Conservation (phyloP, 2,888 invertebrate species). For the Rugalucina vietnamica region DNA sequence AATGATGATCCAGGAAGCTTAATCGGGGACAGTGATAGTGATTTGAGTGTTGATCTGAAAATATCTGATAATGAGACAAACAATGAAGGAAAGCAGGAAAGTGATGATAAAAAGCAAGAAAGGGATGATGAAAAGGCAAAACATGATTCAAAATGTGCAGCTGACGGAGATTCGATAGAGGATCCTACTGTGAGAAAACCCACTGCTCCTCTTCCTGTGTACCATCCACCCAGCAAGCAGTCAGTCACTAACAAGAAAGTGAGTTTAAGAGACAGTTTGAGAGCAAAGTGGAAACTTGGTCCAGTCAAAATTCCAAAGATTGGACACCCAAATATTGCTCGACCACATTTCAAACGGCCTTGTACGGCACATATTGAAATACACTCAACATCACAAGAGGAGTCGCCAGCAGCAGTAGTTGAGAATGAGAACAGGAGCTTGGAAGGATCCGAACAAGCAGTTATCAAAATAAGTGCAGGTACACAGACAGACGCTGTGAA, state of each 20-base stretch:
- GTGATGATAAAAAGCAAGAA: neutral
- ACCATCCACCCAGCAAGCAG: neutral
- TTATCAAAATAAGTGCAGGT: neutral
- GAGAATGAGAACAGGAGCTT: neutral
- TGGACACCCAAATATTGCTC: neutral
- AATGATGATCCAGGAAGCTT: neutral
- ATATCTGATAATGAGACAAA: neutral
- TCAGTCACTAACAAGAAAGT: neutral
- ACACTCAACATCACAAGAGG: neutral
- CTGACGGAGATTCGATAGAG: neutral
- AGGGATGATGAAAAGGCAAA: neutral
- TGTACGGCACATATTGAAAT: neutral
- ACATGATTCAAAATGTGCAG: too few species aligned
- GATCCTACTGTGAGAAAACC: neutral
- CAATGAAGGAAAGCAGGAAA: neutral
- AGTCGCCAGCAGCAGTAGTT: neutral
- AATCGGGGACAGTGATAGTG: neutral
- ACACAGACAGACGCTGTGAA: neutral
- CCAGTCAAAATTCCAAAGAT: neutral
- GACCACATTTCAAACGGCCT: neutral
- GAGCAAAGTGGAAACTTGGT: neutral
- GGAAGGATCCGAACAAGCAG: neutral
- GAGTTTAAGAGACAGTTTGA: neutral
- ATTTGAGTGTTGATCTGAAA: neutral
- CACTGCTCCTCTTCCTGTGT: neutral